These are phyloP conservation scores for Dicrostonyx torquatus DNA, from an alignment of 2,797 vertebrate genomes.

Conservation along the genomic window DNA sequence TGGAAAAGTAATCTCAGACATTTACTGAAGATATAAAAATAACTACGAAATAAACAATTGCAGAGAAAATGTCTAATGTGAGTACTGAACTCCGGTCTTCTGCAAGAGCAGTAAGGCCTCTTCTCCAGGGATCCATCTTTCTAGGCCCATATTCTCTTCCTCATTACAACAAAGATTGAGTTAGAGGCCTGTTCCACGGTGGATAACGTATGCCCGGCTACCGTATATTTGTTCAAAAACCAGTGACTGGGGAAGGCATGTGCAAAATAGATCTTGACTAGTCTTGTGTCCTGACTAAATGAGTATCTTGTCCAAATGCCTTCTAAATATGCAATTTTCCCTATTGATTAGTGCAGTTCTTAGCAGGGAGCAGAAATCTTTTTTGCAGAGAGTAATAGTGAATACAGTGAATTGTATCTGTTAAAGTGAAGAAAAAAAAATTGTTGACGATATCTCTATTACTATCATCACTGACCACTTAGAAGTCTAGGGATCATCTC, in stretches of 20 bases:
- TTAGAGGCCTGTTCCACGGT: background rate
- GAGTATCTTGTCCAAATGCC: background rate
- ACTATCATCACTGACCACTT: background rate
- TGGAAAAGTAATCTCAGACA: slow-evolving; percentile 29
- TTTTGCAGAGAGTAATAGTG: background rate
- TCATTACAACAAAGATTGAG: background rate
- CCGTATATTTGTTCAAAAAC: background rate
- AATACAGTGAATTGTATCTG: background rate
- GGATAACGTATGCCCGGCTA: background rate
- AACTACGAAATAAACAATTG: background rate
- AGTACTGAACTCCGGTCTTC: background rate
- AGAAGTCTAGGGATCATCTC: background rate
- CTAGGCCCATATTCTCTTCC: background rate
- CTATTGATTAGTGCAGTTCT: background rate
- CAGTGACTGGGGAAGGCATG: background rate
- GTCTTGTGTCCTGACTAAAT: background rate
- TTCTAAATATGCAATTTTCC: background rate
- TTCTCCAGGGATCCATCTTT: background rate
- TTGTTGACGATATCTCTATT: background rate
- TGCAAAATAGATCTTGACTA: background rate
- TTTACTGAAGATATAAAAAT: slow-evolving; percentile 22
- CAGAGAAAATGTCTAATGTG: background rate
- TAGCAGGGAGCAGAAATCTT: background rate
- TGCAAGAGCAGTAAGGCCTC: background rate
- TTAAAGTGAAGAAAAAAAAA: background rate